Evolutionary conservation across 2,797 vertebrate species (phyloP).

Genomic region (Smutsia temminckii): DNA sequence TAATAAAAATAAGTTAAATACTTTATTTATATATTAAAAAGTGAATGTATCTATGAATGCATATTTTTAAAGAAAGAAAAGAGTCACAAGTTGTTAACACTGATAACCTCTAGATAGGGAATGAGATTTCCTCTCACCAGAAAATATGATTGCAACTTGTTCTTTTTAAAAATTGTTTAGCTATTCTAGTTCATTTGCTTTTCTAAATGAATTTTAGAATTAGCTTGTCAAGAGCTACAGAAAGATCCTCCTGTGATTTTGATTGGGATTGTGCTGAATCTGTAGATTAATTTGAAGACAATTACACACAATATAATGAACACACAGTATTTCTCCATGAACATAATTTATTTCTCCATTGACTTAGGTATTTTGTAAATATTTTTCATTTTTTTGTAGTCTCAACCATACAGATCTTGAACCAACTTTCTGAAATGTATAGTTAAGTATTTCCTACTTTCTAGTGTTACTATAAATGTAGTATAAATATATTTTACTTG

Average conservation of each 20-base stretch:
- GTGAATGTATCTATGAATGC: background rate
- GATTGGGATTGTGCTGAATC: background rate
- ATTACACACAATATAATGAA: background rate
- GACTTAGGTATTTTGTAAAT: background rate
- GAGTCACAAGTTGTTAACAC: background rate
- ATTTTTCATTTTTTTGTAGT: background rate
- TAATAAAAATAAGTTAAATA: background rate
- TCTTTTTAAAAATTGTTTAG: background rate
- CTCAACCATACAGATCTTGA: background rate
- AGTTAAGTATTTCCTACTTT: background rate
- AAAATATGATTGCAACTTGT: background rate
- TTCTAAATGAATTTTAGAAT: background rate
- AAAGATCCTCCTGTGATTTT: background rate
- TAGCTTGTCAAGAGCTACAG: background rate
- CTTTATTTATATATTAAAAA: background rate
- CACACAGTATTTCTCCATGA: background rate
- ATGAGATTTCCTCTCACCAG: background rate
- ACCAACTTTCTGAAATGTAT: background rate
- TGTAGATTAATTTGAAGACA: background rate
- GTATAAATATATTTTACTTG: background rate
- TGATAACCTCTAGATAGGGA: background rate
- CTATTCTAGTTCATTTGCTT: background rate
- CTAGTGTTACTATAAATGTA: background rate
- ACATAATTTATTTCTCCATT: background rate
- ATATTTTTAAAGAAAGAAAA: background rate